Percentiles rank a stretch among this genome's conserved stretches.
phyloP scores from a whole-genome alignment of 2,797 vertebrate genomes.

The Girardinus metallicus region DNA sequence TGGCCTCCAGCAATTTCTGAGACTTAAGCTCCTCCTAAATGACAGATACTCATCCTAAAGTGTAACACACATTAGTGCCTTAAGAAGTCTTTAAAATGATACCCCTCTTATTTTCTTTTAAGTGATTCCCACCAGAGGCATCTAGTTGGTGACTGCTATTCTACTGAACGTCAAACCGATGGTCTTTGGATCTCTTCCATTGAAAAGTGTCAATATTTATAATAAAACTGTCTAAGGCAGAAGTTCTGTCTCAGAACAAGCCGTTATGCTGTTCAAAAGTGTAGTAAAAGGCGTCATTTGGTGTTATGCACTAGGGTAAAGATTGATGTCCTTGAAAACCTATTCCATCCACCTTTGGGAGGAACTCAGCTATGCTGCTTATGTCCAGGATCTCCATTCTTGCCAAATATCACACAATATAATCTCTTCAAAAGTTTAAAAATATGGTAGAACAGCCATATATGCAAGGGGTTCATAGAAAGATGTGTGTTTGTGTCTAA shows the following conservation, averaged over 20 bases:
- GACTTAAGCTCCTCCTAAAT: background rate
- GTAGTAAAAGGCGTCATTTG: background rate
- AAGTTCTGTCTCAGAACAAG: background rate
- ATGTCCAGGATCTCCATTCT: background rate
- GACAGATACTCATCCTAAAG: background rate
- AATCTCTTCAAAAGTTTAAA: background rate
- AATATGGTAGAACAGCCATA: background rate
- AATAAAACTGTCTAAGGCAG: background rate
- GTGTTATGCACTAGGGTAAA: background rate
- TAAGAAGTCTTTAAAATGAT: background rate
- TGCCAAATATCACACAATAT: background rate
- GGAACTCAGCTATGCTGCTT: background rate
- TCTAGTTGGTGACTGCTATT: background rate
- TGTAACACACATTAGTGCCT: background rate
- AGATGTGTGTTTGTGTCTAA: background rate
- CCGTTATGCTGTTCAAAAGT: background rate
- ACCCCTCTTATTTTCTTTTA: background rate
- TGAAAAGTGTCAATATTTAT: background rate
- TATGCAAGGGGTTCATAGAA: background rate
- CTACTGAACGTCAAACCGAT: background rate
- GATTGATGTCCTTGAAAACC: background rate
- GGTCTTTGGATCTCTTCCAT: background rate
- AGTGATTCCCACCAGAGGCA: background rate
- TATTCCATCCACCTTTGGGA: background rate
- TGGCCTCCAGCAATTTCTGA: background rate